Conservation (phyloP, 2,888 invertebrate species). For the Dynastes grantii region DNA sequence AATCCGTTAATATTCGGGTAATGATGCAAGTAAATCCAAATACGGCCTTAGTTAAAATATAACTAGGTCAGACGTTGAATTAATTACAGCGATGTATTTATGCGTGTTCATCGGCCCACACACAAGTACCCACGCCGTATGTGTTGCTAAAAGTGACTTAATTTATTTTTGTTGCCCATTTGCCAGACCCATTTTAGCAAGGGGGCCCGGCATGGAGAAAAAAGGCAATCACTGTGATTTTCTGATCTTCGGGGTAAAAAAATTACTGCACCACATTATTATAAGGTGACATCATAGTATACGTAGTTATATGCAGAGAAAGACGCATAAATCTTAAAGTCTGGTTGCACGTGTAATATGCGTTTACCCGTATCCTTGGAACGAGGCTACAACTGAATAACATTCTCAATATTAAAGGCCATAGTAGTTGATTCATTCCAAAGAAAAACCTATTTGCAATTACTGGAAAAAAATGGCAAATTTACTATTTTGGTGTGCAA, state of each 20-base stretch:
- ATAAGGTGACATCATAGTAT: conserved; percentile 26
- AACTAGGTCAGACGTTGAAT: conserved; percentile 37
- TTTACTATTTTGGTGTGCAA: too few relatives aligned
- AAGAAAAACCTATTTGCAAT: too few relatives aligned
- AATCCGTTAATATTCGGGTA: conserved; percentile 32
- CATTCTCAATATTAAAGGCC: too few relatives aligned
- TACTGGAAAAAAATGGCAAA: too few relatives aligned
- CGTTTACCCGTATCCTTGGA: too few relatives aligned
- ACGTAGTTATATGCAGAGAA: background rate
- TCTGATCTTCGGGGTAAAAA: too few relatives aligned
- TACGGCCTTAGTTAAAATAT: conserved; percentile 40
- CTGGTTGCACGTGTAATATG: too few relatives aligned
- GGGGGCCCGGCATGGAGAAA: background rate
- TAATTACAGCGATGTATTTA: conserved; percentile 23
- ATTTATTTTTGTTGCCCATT: conserved; percentile 22
- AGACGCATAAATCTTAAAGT: background rate
- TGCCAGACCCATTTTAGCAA: background rate
- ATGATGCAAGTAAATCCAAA: conserved; percentile 16
- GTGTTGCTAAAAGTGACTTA: background rate
- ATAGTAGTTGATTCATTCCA: too few relatives aligned
- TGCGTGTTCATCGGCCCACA: background rate
- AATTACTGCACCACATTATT: conserved; percentile 8
- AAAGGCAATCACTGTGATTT: too few relatives aligned
- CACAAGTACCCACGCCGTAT: background rate
- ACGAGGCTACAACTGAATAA: too few relatives aligned